phyloP scores from a whole-genome alignment of 2,888 invertebrate genomes.

The Himalopsyche tibetana region DNA sequence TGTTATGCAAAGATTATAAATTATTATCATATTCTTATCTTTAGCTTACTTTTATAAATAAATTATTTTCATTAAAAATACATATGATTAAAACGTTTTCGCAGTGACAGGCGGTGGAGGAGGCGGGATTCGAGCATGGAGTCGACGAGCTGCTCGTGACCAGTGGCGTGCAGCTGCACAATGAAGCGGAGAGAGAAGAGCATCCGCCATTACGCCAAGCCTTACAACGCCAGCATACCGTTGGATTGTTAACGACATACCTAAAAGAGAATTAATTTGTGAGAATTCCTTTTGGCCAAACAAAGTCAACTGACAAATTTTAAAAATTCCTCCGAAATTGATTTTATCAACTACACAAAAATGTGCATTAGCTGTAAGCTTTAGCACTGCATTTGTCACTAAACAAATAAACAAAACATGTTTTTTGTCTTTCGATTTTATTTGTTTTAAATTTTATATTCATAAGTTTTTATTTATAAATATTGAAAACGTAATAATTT shows the following conservation, averaged over 20 bases:
- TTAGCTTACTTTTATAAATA: not conserved
- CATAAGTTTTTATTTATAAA: no score
- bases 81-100: slow-evolving; percentile 2
- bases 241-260: slow-evolving; percentile 84
- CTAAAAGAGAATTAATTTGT: slow-evolving; percentile 71
- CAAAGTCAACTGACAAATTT: no score
- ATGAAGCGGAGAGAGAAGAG: slow-evolving; percentile 82
- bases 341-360: no score
- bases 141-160: slow-evolving; percentile 67
- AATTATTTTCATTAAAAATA: slow-evolving; percentile 7
- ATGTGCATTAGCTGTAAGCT: no score
- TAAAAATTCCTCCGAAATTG: no score
- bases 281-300: not conserved
- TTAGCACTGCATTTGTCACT: no score
- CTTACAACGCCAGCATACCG: slow-evolving; percentile 81
- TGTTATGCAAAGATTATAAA: no score
- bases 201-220: slow-evolving; percentile 84
- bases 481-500: no score
- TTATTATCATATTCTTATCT: no score
- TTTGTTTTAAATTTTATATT: no score
- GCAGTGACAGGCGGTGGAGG: not conserved
- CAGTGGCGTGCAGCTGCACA: slow-evolving; percentile 75
- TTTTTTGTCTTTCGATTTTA: no score
- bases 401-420: no score
- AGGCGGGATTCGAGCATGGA: slow-evolving; percentile 30